Conservation (phyloP, 2,888 invertebrate genomes). For the Cataglyphis rosenhaueri region DNA sequence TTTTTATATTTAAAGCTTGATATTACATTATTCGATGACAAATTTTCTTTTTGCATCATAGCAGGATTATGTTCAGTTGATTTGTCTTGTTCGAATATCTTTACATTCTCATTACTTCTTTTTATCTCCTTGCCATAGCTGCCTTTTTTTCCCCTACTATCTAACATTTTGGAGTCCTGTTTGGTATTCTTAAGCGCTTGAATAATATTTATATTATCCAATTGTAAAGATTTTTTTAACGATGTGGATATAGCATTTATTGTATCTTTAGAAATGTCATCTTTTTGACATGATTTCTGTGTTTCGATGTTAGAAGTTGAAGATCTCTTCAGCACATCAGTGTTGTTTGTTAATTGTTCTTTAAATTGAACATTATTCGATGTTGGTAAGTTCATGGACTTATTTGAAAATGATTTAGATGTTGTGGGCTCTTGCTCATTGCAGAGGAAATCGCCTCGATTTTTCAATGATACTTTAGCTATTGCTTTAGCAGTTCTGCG, state of each 20-base stretch:
- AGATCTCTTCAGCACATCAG: neutral
- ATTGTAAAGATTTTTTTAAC: constrained; percentile 3
- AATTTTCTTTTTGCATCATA: constrained; percentile 41
- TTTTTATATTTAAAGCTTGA: neutral
- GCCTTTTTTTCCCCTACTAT: constrained; percentile 7
- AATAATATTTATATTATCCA: constrained; percentile 5
- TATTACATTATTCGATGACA: constrained; percentile 14
- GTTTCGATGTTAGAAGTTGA: neutral
- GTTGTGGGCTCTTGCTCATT: constrained; percentile 52
- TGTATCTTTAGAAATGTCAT: neutral
- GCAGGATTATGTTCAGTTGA: neutral
- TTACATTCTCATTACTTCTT: neutral
- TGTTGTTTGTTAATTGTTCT: neutral
- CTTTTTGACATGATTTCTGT: neutral
- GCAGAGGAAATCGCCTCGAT: constrained; percentile 87
- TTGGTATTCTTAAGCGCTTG: neutral
- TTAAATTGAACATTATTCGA: neutral
- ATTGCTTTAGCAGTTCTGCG: constrained; percentile 73
- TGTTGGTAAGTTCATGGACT: constrained; percentile 8
- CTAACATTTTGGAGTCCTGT: neutral
- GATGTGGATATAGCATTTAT: neutral
- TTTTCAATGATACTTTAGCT: constrained; percentile 86
- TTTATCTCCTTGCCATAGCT: neutral
- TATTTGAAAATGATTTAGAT: constrained; percentile 3
- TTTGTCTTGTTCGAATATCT: neutral